These are phyloP conservation scores for Notamacropus eugenii DNA, from an alignment of 2,797 vertebrate species.

Conservation along the genomic window DNA sequence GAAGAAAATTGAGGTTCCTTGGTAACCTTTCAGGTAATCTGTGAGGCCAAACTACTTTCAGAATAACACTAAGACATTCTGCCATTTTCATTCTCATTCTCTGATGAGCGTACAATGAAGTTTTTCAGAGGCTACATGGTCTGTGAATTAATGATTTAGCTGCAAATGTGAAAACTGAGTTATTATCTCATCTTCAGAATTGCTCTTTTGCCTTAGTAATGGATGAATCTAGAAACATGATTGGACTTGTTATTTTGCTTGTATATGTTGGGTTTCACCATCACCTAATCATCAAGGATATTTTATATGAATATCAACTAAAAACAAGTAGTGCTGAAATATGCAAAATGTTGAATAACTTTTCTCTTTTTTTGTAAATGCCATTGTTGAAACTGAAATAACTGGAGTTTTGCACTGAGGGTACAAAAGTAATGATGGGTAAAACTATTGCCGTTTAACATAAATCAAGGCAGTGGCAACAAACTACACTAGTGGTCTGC, in stretches of 20 bases:
- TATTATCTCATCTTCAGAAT: background rate
- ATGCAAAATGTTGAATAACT: background rate
- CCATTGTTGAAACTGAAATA: background rate
- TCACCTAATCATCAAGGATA: background rate
- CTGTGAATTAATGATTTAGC: background rate
- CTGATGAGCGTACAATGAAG: background rate
- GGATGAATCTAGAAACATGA: background rate
- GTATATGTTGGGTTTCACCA: background rate
- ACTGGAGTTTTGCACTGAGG: background rate
- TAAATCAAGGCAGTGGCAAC: background rate
- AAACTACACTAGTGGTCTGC: background rate
- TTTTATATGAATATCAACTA: background rate
- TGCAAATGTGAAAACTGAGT: background rate
- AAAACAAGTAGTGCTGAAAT: background rate
- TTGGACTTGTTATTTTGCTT: background rate
- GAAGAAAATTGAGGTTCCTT: too few relatives aligned
- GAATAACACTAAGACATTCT: background rate
- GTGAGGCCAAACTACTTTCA: background rate
- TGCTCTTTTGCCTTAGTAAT: background rate
- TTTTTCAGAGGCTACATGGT: background rate
- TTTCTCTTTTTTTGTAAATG: background rate
- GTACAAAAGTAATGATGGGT: background rate
- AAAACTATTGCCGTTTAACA: background rate
- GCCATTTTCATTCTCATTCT: background rate
- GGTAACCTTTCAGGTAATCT: background rate